Evolutionary conservation across 2,113 vertebrate species (phyloP), one percentile per base, ranked within the genome.

Genomic region (Colius striatus): DNA sequence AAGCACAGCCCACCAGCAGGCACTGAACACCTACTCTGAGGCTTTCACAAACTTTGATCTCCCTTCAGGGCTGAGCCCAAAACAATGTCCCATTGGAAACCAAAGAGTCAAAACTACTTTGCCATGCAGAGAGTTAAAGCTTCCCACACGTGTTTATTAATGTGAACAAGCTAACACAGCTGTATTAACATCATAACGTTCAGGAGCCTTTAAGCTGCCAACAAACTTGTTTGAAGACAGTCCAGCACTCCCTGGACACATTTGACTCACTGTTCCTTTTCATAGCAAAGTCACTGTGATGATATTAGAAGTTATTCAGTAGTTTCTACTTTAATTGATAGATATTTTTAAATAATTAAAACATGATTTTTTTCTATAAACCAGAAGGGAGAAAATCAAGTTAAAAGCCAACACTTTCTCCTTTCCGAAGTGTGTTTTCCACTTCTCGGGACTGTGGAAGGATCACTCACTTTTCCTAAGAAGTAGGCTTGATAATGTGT

Each of bases 61-160:
- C n/a, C 74, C 74, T 78, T 94, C 74, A 89, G 78, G 45, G 51
- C 41, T 76, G 34, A 89, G 21, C 45, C 61, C 84, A 47, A 94
- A 92, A 71, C 84, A 94, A 71, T 79, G 73, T 66, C 63, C 73
- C 43, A 66, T 16, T 95, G 67, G 86, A 93, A 95, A 91, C 58
- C 60, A 61, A 82, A 84, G 73, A 87, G 73, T 61, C 82, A 95
- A 74, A 81, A 78, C 80, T 84, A 34, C 84, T 94, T 84, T 92
- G 86, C 65, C 34, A 30, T 3, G 27, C 57, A 72, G 76, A 61
- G 74, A 50, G 77, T 48, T 92, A 51, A 89, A 94, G 83, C 91
- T 92, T 86, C 95, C 87, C 94, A 82, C 90, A 92, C 67, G 38
- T 92, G 76, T 76, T 85, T 93, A 79, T 94, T 95, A 90, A 83